Evolutionary conservation across 2,113 vertebrate species (phyloP).

Genomic region (Urocitellus parryii): DNA sequence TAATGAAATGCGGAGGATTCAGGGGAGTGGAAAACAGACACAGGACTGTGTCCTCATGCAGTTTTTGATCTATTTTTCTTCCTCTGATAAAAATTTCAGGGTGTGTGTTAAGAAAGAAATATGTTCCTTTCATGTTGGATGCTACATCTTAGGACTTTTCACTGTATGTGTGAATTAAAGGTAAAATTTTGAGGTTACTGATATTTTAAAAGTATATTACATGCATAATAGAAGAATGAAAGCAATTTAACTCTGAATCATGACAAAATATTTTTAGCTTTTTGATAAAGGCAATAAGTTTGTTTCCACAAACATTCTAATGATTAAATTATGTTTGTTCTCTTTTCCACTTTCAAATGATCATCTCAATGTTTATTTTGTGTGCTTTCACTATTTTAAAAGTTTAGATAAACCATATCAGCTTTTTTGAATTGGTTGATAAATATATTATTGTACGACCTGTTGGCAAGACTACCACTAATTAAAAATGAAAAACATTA

Average conservation of each 20-base stretch:
- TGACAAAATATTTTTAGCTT: constrained; percentile 31
- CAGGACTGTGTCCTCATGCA: not conserved
- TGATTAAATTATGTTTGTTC: not conserved
- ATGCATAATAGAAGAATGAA: not conserved
- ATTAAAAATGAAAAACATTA: not conserved
- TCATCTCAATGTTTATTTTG: not conserved
- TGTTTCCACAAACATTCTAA: not conserved
- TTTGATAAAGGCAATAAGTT: constrained; percentile 38
- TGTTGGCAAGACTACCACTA: not conserved
- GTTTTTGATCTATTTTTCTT: not conserved
- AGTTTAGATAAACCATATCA: not conserved
- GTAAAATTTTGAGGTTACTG: not conserved
- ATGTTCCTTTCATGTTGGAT: not conserved
- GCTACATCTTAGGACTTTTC: not conserved
- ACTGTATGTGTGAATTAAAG: not conserved
- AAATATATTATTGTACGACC: constrained; percentile 18
- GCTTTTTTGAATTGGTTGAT: not conserved
- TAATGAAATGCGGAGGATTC: not conserved
- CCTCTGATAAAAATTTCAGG: not conserved
- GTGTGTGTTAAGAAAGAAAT: not conserved
- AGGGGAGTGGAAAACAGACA: not conserved
- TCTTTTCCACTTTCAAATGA: not conserved
- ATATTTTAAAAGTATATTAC: not conserved
- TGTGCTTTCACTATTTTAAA: constrained; percentile 29
- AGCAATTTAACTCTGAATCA: not conserved